phyloP scores from a whole-genome alignment of 2,888 invertebrate genomes.

The Plusia festucae region DNA sequence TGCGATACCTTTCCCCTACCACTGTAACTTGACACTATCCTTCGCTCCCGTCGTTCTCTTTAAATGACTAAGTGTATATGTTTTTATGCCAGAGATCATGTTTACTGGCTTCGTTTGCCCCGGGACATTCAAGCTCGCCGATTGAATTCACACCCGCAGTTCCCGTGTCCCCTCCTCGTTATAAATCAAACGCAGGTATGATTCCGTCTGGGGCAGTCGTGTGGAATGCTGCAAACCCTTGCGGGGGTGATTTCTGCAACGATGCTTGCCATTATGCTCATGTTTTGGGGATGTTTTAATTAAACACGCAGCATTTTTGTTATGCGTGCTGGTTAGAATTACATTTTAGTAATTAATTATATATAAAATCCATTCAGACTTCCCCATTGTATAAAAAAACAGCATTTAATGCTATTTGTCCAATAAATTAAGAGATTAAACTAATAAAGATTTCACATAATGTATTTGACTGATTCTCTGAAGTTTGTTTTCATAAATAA shows the following conservation, averaged over 20 bases:
- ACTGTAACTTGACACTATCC: constrained; percentile 67
- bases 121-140: constrained; percentile 76
- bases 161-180: constrained; percentile 83
- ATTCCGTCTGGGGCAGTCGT: constrained; percentile 81
- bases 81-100: constrained; percentile 64
- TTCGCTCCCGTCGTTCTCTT: constrained; percentile 40
- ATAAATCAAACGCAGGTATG: constrained; percentile 88
- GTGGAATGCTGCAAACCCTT: constrained; percentile 76
- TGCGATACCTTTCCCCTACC: constrained; percentile 76
- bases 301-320: constrained; percentile 46
- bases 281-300: constrained; percentile 67
- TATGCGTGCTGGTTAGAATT: constrained; percentile 7
- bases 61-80: constrained; percentile 45
- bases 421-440: constrained; percentile 77
- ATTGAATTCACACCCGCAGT: constrained; percentile 84
- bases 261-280: constrained; percentile 58
- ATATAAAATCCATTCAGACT: constrained; percentile 32
- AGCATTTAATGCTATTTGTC: constrained; percentile 66
- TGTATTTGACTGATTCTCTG: constrained; percentile 72
- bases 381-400: constrained; percentile 64
- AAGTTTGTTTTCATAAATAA: constrained; percentile 78
- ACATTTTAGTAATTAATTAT: constrained; percentile 20
- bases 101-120: constrained; percentile 67
- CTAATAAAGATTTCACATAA: constrained; percentile 74
- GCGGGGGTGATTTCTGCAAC: constrained; percentile 69